Conservation (phyloP, 2,113 vertebrate species). For the Felis chaus region DNA sequence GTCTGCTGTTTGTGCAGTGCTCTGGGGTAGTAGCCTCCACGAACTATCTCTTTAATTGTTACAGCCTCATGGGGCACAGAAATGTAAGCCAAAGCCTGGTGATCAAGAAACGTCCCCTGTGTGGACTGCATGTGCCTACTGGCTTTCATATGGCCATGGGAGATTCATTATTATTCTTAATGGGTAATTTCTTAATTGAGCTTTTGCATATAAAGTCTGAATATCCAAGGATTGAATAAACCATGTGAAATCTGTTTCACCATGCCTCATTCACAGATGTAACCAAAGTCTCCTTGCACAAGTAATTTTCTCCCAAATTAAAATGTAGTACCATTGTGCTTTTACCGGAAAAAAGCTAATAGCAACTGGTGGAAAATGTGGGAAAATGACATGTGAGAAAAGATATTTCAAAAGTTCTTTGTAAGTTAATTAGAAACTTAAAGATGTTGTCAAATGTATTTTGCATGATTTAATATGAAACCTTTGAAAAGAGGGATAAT, state of each 20-base stretch:
- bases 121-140: background rate
- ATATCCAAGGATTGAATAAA: background rate
- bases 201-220: background rate
- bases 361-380: slow-evolving; percentile 19
- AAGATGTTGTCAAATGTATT: slow-evolving; percentile 64
- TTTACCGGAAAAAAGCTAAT: background rate
- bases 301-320: background rate
- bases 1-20: background rate
- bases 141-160: background rate
- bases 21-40: background rate
- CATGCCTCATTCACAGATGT: background rate
- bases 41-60: background rate
- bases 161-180: background rate
- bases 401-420: slow-evolving; percentile 47
- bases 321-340: background rate
- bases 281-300: background rate
- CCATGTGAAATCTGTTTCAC: background rate
- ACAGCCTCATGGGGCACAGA: background rate
- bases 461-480: slow-evolving; percentile 72
- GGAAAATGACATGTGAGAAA: background rate
- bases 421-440: slow-evolving; percentile 63
- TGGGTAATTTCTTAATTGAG: background rate
- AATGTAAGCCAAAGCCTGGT: background rate
- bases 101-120: background rate
- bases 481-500: slow-evolving; percentile 61